A percentile compares a stretch with the other conserved stretches of the same genome.
These are phyloP conservation scores for Chymomyza amoena DNA, from an alignment of 2,888 invertebrate species.

Conservation along the genomic window DNA sequence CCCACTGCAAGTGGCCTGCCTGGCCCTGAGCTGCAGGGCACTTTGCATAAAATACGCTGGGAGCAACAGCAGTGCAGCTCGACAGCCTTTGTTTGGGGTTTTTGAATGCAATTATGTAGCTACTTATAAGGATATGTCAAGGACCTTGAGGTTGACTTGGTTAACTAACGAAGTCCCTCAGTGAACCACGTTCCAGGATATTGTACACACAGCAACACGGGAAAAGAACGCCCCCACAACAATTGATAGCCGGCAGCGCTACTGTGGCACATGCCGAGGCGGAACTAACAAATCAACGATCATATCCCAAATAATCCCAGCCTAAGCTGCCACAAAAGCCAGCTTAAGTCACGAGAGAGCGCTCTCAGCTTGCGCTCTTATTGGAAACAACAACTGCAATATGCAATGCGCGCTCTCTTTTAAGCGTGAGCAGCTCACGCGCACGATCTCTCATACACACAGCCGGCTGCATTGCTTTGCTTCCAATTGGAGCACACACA, in stretches of 20 bases:
- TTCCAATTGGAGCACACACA: constrained; percentile 69
- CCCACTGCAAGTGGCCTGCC: not conserved
- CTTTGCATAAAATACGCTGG: not conserved
- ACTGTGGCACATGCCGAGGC: constrained; percentile 73
- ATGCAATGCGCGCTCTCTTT: constrained; percentile 27
- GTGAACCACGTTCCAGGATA: not conserved
- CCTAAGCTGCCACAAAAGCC: not conserved
- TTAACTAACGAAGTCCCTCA: not conserved
- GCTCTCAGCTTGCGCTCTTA: constrained; percentile 56
- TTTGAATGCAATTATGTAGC: constrained; percentile 22
- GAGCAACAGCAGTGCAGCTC: constrained; percentile 31
- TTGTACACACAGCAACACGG: not conserved
- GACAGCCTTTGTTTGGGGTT: constrained; percentile 32
- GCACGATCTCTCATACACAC: constrained; percentile 15
- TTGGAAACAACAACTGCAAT: constrained; percentile 71
- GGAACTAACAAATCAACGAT: constrained; percentile 64
- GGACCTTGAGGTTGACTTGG: not conserved
- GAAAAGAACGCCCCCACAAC: constrained; percentile 15
- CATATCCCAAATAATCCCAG: constrained; percentile 7
- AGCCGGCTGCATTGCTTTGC: constrained; percentile 18
- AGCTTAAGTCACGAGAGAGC: constrained; percentile 3
- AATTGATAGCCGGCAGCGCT: constrained; percentile 62
- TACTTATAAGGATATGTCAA: constrained; percentile 57
- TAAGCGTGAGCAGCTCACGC: not conserved
- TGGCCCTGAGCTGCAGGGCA: not conserved